Evolutionary conservation across 2,888 invertebrate genomes (phyloP), one percentile per base, ranked within the genome.

Genomic region (Pterostichus madidus): DNA sequence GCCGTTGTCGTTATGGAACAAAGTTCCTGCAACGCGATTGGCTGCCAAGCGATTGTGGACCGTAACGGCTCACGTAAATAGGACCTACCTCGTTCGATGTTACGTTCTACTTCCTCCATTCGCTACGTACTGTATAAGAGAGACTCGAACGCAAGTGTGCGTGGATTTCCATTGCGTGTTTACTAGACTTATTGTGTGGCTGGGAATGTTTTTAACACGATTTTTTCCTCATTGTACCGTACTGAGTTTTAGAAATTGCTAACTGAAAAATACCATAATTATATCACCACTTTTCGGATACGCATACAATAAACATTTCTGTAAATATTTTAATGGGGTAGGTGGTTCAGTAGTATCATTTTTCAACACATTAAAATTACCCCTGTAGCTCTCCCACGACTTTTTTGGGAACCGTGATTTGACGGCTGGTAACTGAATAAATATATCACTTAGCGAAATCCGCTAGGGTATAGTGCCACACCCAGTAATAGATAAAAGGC

Each of bases 21-120:
- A 49, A 75, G 75, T 75, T 13, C 52, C 75, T 49, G 52, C 52
- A 75, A 31, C 49, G 52, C 75, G 52, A 52, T 75, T 75, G 52
- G 75, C 52, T 52, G 75, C 24, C 75, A 77, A 77, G 56, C 77
- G 77, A 77, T 77, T 77, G 39, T 77, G 6, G 56, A 35, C 77
- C 77, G 53, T 77, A 77, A 56, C 17, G 56, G 44, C 56, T 15
- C 56, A 77, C 77, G 77, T 77, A 77, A 77, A 77, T 77, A 77
- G 77, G 56, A 77, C 35, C 77, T 53, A 77, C 77, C 56, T 77
- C 77, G 44, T 77, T 56, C 77, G 39, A 77, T 56, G 77, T 77
- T 77, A 77, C 77, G 56, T 77, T 77, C 53, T 77, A 77, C 77
- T 77, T 77, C 77, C 52, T 77, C 77, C 44, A 71, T 71, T 71